phyloP scores from a whole-genome alignment of 2,888 invertebrate species.

The Agrochola lota region DNA sequence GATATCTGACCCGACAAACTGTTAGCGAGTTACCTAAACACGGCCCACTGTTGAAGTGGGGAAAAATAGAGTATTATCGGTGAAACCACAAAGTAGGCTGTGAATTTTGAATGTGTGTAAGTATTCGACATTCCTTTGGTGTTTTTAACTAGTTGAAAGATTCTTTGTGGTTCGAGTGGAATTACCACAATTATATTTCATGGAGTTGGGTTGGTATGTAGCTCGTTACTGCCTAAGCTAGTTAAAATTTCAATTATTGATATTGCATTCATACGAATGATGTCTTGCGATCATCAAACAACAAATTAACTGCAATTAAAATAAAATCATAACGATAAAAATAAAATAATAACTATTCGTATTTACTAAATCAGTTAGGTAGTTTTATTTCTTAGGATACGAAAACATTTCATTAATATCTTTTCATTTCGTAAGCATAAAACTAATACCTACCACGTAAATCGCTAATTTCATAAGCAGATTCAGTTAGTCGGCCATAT shows the following conservation, averaged over 20 bases:
- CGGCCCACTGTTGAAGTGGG: conserved; percentile 17
- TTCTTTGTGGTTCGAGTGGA: not conserved
- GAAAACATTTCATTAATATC: not conserved
- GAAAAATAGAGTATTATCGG: conserved; percentile 11
- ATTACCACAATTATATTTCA: not conserved
- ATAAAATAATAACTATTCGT: not conserved
- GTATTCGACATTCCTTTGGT: not conserved
- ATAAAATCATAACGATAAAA: no score
- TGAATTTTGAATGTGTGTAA: not conserved
- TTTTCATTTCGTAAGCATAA: not conserved
- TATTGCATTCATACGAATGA: no score
- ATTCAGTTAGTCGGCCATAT: conserved; percentile 58
- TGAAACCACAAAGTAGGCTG: conserved; percentile 14
- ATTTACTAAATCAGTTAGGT: not conserved
- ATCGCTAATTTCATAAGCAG: conserved; percentile 36
- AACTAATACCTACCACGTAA: conserved; percentile 1
- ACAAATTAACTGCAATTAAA: not conserved
- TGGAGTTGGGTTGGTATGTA: not conserved
- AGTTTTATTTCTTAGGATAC: not conserved
- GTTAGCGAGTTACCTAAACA: conserved; percentile 29
- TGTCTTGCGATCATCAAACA: not conserved
- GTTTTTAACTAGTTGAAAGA: not conserved
- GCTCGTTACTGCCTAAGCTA: no score
- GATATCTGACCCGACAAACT: conserved; percentile 22
- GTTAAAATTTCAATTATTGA: no score